Percentiles rank a stretch among this genome's conserved stretches.
phyloP scores from a whole-genome alignment of 2,888 invertebrate species.

The Heliothis peltigera region DNA sequence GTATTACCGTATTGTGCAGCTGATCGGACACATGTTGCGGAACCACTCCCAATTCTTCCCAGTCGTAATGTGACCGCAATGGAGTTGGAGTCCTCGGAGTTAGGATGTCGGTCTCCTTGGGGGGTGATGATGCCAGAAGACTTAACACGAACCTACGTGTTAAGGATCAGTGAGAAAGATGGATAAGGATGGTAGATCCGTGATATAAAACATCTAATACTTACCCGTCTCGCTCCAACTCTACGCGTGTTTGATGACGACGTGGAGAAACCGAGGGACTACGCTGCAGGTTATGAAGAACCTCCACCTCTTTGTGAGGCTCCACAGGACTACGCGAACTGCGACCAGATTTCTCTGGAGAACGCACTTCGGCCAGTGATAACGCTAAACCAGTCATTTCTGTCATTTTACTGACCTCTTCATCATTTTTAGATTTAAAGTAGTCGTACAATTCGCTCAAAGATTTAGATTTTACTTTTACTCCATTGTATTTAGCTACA shows the following conservation, averaged over 20 bases:
- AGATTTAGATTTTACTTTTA: conserved; percentile 86
- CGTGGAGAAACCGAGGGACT: conserved; percentile 90
- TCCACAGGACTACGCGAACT: conserved; percentile 86
- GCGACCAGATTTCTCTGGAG: conserved; percentile 75
- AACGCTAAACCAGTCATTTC: conserved; percentile 79
- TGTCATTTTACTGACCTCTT: conserved; percentile 67
- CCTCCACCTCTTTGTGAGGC: conserved; percentile 91
- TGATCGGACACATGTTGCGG: conserved; percentile 91
- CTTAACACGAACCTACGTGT: conserved; percentile 81
- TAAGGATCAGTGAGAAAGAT: conserved; percentile 13
- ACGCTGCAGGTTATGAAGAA: conserved; percentile 92
- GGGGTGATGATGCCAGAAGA: conserved; percentile 79
- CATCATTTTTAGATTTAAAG: conserved; percentile 82
- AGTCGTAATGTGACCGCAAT: conserved; percentile 80
- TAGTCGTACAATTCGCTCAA: conserved; percentile 86
- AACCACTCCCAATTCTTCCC: conserved; percentile 91
- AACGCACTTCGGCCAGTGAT: conserved; percentile 77
- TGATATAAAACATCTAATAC: conserved; percentile 33
- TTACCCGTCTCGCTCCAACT: conserved; percentile 86
- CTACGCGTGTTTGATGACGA: conserved; percentile 80
- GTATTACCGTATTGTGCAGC: conserved; percentile 91
- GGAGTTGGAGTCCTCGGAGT: conserved; percentile 78
- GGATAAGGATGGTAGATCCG: no score
- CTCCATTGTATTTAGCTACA: conserved; percentile 72
- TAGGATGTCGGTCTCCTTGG: conserved; percentile 72